These are phyloP conservation scores for Lophochroa leadbeateri DNA, from an alignment of 2,113 vertebrate genomes.

Conservation along the genomic window DNA sequence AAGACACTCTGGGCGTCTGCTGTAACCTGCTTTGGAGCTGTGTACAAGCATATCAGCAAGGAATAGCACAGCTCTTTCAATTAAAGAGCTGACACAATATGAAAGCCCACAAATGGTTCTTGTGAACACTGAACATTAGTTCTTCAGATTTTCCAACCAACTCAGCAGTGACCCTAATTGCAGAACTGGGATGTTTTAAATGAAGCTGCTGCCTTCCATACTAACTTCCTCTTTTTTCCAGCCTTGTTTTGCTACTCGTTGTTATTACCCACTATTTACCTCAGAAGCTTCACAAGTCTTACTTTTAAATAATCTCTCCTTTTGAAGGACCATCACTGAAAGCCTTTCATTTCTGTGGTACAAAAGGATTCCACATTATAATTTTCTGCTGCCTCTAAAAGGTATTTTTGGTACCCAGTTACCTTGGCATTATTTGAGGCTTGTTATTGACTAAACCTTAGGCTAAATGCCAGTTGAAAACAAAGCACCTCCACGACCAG, in stretches of 20 bases:
- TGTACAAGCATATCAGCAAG: neutral
- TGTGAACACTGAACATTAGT: neutral
- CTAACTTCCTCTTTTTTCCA: neutral
- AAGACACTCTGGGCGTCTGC: neutral
- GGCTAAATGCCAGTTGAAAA: neutral
- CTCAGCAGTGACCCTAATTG: neutral
- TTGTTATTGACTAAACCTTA: neutral
- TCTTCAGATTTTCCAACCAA: neutral
- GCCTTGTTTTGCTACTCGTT: neutral
- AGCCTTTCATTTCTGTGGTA: neutral
- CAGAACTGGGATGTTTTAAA: neutral
- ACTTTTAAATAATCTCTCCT: neutral
- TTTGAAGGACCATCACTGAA: neutral
- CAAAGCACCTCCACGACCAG: fast-evolving
- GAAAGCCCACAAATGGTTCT: neutral
- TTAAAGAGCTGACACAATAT: neutral
- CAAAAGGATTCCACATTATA: neutral
- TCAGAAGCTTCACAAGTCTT: neutral
- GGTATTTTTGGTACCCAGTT: neutral
- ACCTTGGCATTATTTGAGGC: neutral
- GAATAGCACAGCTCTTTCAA: neutral
- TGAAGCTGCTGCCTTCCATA: neutral
- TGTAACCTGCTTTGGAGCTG: neutral
- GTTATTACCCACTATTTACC: neutral
- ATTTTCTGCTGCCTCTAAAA: neutral